Percentiles rank a stretch among this genome's conserved stretches.
phyloP scores from a whole-genome alignment of 2,888 invertebrate species.

The Clepsis dumicolana region DNA sequence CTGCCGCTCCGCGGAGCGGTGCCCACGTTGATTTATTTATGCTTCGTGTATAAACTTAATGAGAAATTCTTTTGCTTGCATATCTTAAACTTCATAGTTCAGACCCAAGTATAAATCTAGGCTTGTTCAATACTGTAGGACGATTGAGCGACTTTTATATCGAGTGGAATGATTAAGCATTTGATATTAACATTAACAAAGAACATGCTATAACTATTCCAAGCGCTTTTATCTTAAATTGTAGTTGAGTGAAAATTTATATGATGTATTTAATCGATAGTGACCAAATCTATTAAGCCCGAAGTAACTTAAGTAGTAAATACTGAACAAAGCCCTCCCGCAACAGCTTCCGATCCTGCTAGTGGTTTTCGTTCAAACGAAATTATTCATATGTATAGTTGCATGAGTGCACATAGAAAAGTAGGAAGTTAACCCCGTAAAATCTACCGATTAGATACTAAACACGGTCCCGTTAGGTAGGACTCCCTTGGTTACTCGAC shows the following conservation, averaged over 20 bases:
- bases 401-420: not conserved
- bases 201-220: not conserved
- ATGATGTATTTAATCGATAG: too few relatives aligned
- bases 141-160: not conserved
- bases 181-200: not conserved
- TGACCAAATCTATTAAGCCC: too few relatives aligned
- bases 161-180: not conserved
- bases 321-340: too few relatives aligned
- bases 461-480: slow-evolving; percentile 24
- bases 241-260: too few relatives aligned
- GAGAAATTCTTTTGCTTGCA: slow-evolving; percentile 6
- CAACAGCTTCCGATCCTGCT: too few relatives aligned
- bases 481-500: slow-evolving; percentile 39
- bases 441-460: not conserved
- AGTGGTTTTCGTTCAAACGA: not conserved
- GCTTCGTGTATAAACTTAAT: slow-evolving; percentile 27
- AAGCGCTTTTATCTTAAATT: not conserved
- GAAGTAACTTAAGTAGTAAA: too few relatives aligned
- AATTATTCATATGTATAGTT: too few relatives aligned
- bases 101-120: not conserved
- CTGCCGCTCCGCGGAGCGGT: slow-evolving; percentile 24
- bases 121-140: not conserved
- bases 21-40: slow-evolving; percentile 39
- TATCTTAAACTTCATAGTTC: slow-evolving; percentile 11
- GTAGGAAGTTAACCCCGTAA: not conserved